Evolutionary conservation across 1,140 invertebrate genomes (phyloP).

Genomic region (Drosophila kurseongensis): DNA sequence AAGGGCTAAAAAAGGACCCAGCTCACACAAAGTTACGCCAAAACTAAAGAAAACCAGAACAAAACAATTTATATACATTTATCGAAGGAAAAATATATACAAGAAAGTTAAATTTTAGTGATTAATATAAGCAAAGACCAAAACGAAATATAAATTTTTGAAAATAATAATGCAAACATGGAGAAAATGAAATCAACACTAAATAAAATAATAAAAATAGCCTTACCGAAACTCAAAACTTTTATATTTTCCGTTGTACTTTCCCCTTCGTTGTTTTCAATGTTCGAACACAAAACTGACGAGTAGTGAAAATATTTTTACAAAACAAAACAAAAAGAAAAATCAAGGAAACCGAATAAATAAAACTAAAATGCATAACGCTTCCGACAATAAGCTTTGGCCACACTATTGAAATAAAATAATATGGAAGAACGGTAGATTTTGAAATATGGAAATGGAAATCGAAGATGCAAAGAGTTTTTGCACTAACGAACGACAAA

Average conservation of each 20-base stretch:
- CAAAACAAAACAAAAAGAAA: slow-evolving; percentile 28
- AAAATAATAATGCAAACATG: slow-evolving; percentile 25
- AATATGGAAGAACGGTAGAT: slow-evolving; percentile 30
- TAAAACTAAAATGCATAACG: slow-evolving; percentile 69
- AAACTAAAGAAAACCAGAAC: slow-evolving; percentile 40
- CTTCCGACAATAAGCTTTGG: slow-evolving; percentile 82
- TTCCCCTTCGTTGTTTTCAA: slow-evolving; percentile 25
- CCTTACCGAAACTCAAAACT: slow-evolving; percentile 35
- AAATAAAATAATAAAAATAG: slow-evolving; percentile 42
- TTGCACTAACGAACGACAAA: slow-evolving; percentile 47
- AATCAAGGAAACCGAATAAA: slow-evolving; percentile 30
- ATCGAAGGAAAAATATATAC: slow-evolving; percentile 52
- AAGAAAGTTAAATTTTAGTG: slow-evolving; percentile 56
- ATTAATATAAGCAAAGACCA: slow-evolving; percentile 70
- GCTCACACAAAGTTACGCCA: slow-evolving; percentile 57
- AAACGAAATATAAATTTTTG: slow-evolving; percentile 54
- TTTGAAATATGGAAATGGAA: slow-evolving; percentile 17
- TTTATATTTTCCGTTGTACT: slow-evolving; percentile 20
- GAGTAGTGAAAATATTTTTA: slow-evolving; percentile 39
- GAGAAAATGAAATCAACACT: slow-evolving; percentile 17
- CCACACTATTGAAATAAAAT: slow-evolving; percentile 58
- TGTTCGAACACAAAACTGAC: slow-evolving; percentile 16
- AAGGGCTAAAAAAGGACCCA: slow-evolving; percentile 28
- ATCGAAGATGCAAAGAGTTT: slow-evolving; percentile 42
- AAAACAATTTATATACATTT: slow-evolving; percentile 64